Evolutionary conservation across 1,140 invertebrate species (phyloP), one percentile per base, ranked within the genome.

Genomic region (Leptonema lineaticorne): DNA sequence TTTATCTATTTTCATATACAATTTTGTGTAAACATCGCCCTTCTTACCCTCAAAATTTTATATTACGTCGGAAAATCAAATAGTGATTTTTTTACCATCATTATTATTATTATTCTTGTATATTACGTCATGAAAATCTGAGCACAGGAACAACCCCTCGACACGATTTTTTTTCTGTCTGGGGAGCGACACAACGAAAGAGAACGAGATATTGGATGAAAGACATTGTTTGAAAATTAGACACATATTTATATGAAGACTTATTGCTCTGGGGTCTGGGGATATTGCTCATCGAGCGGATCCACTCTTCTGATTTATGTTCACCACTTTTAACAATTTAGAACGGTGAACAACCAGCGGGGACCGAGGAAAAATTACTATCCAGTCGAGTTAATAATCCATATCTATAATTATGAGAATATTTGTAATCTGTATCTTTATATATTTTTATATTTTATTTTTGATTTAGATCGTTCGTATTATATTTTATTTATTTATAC

Each of bases 191-290:
- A n/a, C n/a, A n/a, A n/a, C n/a, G n/a, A n/a, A n/a, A n/a, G n/a
- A n/a, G n/a, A n/a, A n/a, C n/a, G n/a, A n/a, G n/a, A n/a, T n/a
- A n/a, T 53, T 24, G 67, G 63, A 67, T 41, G 58, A 59, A 67
- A 72, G 70, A 72, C 70, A 69, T 72, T 72, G 70, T 72, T 72
- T 69, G 70, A 64, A 69, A 72, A 72, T 72, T 72, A 72, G 70
- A 72, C 68, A 72, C 68, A 72, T 72, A 69, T 72, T 72, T 72
- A 65, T 69, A 72, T 72, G 70, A 69, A 72, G 70, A 72, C 63
- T 72, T 72, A 72, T 72, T 72, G 59, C 67, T 16, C 7, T 37
- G 33, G 63, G 56, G 57, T 62, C 18, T 24, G 22, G 45, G n/a
- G 18, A 62, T 56, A 48, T 46, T 66, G 11, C 62, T 46, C 14